These are phyloP conservation scores for Setophaga petechia DNA, from an alignment of 2,113 vertebrate species.

Conservation along the genomic window DNA sequence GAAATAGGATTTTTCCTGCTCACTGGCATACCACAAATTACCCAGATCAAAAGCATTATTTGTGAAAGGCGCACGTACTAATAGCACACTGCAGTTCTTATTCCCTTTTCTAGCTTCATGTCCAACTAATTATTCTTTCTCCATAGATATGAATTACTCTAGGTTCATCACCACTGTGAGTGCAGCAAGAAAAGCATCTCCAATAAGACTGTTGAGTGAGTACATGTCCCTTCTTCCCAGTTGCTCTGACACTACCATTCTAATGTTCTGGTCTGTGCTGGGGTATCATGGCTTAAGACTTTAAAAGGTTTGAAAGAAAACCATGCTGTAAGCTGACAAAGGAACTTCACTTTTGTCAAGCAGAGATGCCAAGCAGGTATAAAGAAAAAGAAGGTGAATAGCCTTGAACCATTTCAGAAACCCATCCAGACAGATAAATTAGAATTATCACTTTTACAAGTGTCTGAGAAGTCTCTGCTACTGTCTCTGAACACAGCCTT, in stretches of 20 bases:
- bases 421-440: not conserved
- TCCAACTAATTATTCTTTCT: not conserved
- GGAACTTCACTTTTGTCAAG: not conserved
- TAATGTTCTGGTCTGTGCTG: not conserved
- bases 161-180: constrained; percentile 88
- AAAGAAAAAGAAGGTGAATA: not conserved
- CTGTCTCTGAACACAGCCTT: not conserved
- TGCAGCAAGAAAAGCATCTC: constrained; percentile 80
- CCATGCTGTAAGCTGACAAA: not conserved
- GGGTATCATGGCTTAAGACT: not conserved
- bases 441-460: not conserved
- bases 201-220: constrained; percentile 89
- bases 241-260: not conserved
- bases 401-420: not conserved
- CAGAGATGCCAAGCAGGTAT: not conserved
- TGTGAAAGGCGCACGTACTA: not conserved
- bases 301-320: not conserved
- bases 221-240: not conserved
- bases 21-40: not conserved
- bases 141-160: constrained; percentile 87
- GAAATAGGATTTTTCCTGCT: not conserved
- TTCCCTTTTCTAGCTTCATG: not conserved
- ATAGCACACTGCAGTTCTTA: not conserved
- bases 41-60: not conserved
- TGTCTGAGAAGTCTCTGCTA: not conserved